Evolutionary conservation across 2,113 vertebrate genomes (phyloP), one percentile per base, ranked within the genome.

Genomic region (Campylomormyrus numenius): DNA sequence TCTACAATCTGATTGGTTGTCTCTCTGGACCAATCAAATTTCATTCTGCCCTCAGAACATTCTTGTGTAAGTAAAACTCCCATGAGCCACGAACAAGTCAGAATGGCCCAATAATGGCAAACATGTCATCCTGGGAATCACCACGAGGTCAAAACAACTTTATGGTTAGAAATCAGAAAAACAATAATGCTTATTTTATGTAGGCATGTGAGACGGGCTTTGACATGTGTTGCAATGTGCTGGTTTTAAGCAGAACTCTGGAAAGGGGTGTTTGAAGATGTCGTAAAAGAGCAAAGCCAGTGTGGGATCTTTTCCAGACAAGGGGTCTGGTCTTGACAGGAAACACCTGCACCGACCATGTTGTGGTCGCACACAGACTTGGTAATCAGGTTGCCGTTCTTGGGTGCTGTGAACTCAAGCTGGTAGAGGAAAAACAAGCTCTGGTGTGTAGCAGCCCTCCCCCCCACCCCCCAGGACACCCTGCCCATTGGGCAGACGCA

Each of bases 241-340:
- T 62, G 21, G 49, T 35, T 85, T 85, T 58, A 19, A 89, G 39
- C 11, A 27, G 19, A 13, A 58, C 24, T 49, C n/a, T 85, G 50
- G 7, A 85, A 62, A 85, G 39, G n/a, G 31, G 89, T 11, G 6
- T 89, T 62, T 62, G 77, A 85, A 89, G 80, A 83, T 17, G 74
- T 42, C 39, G 39, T 53, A 45, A 88, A 88, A 46, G 9, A 27
- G 88, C 35, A 85, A 89, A 88, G 19, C 46, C 39, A 56, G 11
- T n/a, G 89, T 48, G 52, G 39, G 50, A 89, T 89, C 27, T 58
- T 62, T 85, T 89, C 89, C 89, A 89, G 48, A 85, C 62, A 35
- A 45, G 74, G 49, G 74, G 31, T 49, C 80, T 52, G 19, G 48
- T 17, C n/a, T 17, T 19, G 66, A 49, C 70, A 50, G 21, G 24